Evolutionary conservation across 2,113 vertebrate species (phyloP).

Genomic region (Neoarius graeffei): DNA sequence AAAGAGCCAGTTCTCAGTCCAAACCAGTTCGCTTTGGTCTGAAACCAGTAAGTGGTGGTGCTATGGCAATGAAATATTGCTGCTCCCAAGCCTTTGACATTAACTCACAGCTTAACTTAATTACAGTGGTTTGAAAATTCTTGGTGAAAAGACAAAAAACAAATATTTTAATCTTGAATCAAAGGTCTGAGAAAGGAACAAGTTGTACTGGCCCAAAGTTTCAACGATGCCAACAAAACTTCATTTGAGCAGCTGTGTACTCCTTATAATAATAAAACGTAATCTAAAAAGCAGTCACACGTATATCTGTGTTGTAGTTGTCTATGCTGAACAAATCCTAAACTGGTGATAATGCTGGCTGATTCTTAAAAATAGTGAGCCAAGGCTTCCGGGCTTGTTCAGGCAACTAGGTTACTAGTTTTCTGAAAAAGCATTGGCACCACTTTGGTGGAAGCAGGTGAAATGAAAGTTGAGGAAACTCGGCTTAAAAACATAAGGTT

Average conservation of each 20-base stretch:
- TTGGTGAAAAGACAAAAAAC: background rate
- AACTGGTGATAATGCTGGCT: background rate
- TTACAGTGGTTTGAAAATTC: background rate
- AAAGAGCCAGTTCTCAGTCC: background rate
- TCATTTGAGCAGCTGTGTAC: background rate
- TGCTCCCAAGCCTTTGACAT: background rate
- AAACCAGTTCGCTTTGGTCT: background rate
- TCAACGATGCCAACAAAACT: background rate
- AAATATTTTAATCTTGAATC: background rate
- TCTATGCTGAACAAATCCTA: background rate
- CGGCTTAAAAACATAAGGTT: background rate
- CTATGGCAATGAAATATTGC: background rate
- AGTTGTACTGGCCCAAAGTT: background rate
- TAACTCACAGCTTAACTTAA: background rate
- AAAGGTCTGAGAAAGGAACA: background rate
- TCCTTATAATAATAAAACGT: background rate
- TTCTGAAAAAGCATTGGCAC: background rate
- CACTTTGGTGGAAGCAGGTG: background rate
- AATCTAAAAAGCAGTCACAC: background rate
- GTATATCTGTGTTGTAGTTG: background rate
- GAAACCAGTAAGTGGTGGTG: background rate
- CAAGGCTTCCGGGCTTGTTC: background rate
- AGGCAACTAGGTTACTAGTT: background rate
- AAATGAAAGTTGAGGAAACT: background rate
- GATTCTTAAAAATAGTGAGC: background rate